A percentile compares a stretch with the other conserved stretches of the same genome.
Conservation (phyloP, 2,113 vertebrate genomes). For the Cichladusa arquata region DNA sequence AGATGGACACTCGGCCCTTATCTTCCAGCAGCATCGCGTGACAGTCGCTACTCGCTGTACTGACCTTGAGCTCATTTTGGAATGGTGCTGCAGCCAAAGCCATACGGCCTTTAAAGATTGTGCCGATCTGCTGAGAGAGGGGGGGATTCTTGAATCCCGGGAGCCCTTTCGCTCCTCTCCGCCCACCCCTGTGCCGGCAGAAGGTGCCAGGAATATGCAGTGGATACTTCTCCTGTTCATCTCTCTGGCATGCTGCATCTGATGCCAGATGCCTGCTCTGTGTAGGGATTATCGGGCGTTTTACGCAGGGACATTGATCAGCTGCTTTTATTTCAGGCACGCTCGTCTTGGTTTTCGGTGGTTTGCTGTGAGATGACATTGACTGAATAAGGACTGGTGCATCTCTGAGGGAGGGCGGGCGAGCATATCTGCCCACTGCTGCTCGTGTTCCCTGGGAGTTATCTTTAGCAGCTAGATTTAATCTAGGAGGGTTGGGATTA, state of each 20-base stretch:
- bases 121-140: not conserved
- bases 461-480: constrained; percentile 46
- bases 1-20: not conserved
- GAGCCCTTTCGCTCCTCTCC: not conserved
- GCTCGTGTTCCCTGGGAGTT: constrained; percentile 44
- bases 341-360: constrained; percentile 3
- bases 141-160: not conserved
- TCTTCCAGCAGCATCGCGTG: rapidly evolving
- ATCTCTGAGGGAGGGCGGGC: not conserved
- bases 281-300: constrained; percentile 6
- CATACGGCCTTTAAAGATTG: not conserved
- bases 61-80: not conserved
- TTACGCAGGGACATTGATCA: constrained; percentile 33
- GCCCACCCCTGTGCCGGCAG: not conserved
- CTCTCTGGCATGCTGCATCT: not conserved
- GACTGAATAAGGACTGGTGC: constrained; percentile 62
- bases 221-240: not conserved
- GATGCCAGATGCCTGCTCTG: constrained; percentile 1
- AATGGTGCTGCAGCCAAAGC: not conserved
- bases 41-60: not conserved
- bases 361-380: constrained; percentile 39
- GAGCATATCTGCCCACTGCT: not conserved
- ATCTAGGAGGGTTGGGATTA: not conserved
- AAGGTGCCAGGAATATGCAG: constrained; percentile 34
- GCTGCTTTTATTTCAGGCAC: constrained; percentile 19